phyloP scores from a whole-genome alignment of 2,797 vertebrate genomes.

The Perdix hodgsoniae region DNA sequence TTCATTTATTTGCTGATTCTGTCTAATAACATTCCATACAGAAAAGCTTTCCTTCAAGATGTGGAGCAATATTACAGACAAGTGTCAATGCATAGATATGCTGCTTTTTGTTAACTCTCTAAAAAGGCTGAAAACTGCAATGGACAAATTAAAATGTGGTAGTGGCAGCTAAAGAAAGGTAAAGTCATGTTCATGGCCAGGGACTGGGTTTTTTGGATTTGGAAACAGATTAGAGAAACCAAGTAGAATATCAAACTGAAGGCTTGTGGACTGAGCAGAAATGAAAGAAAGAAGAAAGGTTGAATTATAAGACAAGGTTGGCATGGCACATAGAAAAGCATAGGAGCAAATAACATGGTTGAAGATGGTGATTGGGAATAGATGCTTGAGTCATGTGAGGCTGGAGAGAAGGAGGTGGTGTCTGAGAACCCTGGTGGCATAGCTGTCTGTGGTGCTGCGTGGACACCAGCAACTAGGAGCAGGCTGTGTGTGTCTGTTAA shows the following conservation, averaged over 20 bases:
- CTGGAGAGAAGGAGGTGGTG: neutral
- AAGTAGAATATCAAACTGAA: neutral
- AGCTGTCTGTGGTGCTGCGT: neutral
- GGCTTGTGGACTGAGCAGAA: neutral
- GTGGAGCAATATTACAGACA: neutral
- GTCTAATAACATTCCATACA: neutral
- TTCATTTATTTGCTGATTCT: neutral
- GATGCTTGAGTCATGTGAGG: neutral
- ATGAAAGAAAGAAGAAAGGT: neutral
- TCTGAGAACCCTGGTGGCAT: neutral
- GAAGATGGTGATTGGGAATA: neutral
- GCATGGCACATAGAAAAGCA: neutral
- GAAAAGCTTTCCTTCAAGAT: neutral
- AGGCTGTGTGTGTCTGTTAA: neutral
- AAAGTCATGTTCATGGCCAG: neutral
- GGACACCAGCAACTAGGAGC: neutral
- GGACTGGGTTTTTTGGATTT: neutral
- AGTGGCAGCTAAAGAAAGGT: neutral
- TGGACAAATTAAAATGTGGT: neutral
- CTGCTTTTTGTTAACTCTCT: neutral
- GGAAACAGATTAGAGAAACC: neutral
- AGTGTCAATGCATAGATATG: accelerated
- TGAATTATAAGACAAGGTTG: neutral
- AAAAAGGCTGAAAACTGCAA: neutral
- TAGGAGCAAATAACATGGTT: neutral